Base-by-base conservation (phyloP, 2,888 invertebrate species). In the Netelia fuscicornis region DNA sequence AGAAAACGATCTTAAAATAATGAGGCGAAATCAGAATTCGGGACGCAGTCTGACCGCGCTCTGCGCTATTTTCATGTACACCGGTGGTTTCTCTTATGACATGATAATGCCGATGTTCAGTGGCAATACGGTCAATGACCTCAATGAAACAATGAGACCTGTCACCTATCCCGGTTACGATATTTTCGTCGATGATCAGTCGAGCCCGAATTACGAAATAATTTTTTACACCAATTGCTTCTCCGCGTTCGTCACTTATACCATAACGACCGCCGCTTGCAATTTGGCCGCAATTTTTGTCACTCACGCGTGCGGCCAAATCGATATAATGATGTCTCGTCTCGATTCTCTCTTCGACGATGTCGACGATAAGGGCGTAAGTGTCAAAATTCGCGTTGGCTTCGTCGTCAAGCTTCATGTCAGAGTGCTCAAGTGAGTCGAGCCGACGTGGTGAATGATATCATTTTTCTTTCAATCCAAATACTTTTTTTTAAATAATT, bases 301-400 rank as follows among this genome's bases (percentile, higher is more conserved):
- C 6, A 85, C 80, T 0, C 91, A 91, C 71, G 76, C 85, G 6
- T 88, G 86, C 2, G 89, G 90, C 0, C 89, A 89, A 62, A 82
- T 87, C 2, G 67, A 88, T 23, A 84, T 90, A 30, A 71, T 87
- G 8, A 67, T 83, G 13, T 30, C 56, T 6, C 23, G 67, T 9
- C 37, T 86, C 23, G 23, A 81, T 2, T 65, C 70, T 20, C 58
- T 87, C 2, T 52, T 87, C 3, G 81, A 87, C 20, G 62, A 37
- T 8, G 13, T 23, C 86, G 86, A 58, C 0, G 60, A 62, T 58
- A 20, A 25, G 8, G 10, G 8, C n/a, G 65, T 70, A 20, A 25
- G n/a, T 9, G 30, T 86, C 6, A 20, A 72, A 17, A 17, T 81
- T 3, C 87, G 88, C 23, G 75, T 89, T 0, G 71, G 84, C 5